Evolutionary conservation across 2,888 invertebrate species (phyloP), one percentile per base, ranked within the genome.

Genomic region (Sesia bembeciformis): DNA sequence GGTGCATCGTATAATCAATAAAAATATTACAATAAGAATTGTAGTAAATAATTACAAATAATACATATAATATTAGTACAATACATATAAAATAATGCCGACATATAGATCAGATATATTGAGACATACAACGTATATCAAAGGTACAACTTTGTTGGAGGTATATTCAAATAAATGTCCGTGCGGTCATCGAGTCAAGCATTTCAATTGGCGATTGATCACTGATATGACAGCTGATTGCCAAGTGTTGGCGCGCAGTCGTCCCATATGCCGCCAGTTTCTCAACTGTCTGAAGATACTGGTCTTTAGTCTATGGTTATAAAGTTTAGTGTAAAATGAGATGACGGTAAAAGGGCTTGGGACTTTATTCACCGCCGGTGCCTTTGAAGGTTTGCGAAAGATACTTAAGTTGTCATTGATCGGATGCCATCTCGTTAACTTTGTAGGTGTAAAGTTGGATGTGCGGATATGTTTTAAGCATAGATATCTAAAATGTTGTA

Each of bases 191-290:
- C 61, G 60, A 65, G 63, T 60, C 62, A 59, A 59, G 59, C 60
- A 55, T 57, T 59, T 57, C 54, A 58, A 39, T 38, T 50, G 39
- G 8, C 65, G 57, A 67, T 62, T 60, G 62, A 60, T 66, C 66
- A 62, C 65, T 68, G 70, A 69, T 69, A 69, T 68, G 70, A 69
- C 66, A 66, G 63, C 43, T 50, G 50, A 50, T 39, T n/a, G 46
- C 7, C 23, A 23, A 46, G 46, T 46, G 46, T 46, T 46, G 46
- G 23, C 46, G 46, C 6, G 38, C 50, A 8, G 5, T 5, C 0
- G 38, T 38, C 39, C 38, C 3, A 38, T 1, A 4, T 50, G 39
- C 50, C 4, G 5, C 39, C 5, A 39, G 7, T 38, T 50, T 50
- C 4, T 50, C 38, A 38, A 5, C 46, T 46, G 46, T n/a, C 46